Percentiles rank a stretch among this genome's conserved stretches.
Evolutionary conservation across 2,888 invertebrate genomes (phyloP).

Genomic region (Tupiocoris notatus): DNA sequence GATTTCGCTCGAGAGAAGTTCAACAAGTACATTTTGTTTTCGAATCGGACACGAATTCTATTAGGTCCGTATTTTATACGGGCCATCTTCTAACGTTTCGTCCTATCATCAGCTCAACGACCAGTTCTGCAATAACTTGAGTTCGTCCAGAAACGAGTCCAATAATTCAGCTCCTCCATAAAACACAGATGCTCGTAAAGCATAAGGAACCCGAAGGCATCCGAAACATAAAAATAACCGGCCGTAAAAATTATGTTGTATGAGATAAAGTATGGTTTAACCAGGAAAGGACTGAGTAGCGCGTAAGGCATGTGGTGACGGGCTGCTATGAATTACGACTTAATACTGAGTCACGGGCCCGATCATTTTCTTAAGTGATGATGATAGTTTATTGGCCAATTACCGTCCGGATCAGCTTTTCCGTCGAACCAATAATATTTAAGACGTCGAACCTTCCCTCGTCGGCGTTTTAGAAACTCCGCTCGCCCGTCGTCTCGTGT

Average conservation of each 20-base stretch:
- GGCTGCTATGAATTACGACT: slow-evolving; percentile 37
- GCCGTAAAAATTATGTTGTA: slow-evolving; percentile 33
- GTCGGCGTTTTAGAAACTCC: neutral
- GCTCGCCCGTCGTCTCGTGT: neutral
- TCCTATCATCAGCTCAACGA: neutral
- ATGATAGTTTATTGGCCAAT: slow-evolving; percentile 39
- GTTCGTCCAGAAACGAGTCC: neutral
- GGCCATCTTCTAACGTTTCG: too few relatives aligned
- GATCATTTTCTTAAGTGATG: slow-evolving; percentile 39
- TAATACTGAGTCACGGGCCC: slow-evolving; percentile 33
- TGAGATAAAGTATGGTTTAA: slow-evolving; percentile 36
- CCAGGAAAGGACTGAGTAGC: slow-evolving; percentile 13
- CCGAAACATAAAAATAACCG: neutral
- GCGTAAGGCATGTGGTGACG: slow-evolving; percentile 24
- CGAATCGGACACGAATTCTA: too few relatives aligned
- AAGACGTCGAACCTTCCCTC: slow-evolving; percentile 20
- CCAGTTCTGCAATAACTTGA: neutral
- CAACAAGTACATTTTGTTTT: too few relatives aligned
- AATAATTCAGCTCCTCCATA: neutral
- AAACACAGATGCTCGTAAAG: slow-evolving; percentile 22
- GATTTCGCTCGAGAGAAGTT: too few relatives aligned
- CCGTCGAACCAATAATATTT: slow-evolving; percentile 25
- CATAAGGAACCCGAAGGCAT: neutral
- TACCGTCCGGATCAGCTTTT: slow-evolving; percentile 20
- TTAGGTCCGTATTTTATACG: too few relatives aligned